A percentile compares a stretch with the other conserved stretches of the same genome.
phyloP scores from a whole-genome alignment of 2,113 vertebrate species.

The Melanerpes aurifrons region DNA sequence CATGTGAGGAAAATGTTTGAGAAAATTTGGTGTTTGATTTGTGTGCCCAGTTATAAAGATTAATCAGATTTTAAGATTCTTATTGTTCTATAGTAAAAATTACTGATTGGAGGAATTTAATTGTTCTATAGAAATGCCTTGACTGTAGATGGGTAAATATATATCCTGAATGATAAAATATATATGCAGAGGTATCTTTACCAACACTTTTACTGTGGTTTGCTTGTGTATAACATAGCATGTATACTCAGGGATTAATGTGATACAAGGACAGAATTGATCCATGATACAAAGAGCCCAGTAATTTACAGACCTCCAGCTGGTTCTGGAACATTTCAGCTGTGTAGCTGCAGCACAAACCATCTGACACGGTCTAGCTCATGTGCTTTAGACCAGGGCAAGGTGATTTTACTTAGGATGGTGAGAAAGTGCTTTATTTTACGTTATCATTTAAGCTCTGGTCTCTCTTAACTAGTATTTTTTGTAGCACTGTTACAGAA shows the following conservation, averaged over 20 bases:
- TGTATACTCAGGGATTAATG: background rate
- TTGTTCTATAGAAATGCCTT: background rate
- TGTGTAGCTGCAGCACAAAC: background rate
- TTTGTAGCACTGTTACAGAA: background rate
- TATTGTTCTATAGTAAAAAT: background rate
- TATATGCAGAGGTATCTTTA: background rate
- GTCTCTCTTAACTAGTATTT: background rate
- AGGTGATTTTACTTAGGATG: background rate
- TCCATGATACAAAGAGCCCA: background rate
- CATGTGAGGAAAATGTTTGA: background rate
- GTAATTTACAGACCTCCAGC: background rate
- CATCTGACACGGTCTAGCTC: fast-evolving
- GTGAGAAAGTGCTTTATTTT: background rate
- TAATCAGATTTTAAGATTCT: background rate
- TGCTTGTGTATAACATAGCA: background rate
- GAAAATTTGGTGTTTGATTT: background rate
- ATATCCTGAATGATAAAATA: background rate
- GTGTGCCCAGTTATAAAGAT: background rate
- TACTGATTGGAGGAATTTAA: background rate
- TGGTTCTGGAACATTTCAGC: background rate
- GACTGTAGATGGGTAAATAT: background rate
- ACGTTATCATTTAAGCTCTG: background rate
- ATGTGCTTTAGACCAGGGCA: background rate
- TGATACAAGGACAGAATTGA: background rate
- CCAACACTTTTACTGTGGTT: background rate